phyloP scores from a whole-genome alignment of 2,797 vertebrate species.

The Pseudochirops corinnae region DNA sequence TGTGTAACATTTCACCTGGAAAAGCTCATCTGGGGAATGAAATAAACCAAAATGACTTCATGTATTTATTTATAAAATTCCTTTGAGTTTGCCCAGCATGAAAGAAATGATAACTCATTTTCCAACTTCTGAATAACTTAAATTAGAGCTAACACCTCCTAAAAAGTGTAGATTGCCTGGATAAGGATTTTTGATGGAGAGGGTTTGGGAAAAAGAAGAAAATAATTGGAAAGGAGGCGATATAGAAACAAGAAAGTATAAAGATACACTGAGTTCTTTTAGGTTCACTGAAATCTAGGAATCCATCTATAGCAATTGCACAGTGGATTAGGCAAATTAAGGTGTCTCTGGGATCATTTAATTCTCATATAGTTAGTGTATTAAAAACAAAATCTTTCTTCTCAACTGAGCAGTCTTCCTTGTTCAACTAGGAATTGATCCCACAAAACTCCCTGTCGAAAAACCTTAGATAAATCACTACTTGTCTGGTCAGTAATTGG shows the following conservation, averaged over 20 bases:
- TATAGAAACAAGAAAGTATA: not conserved
- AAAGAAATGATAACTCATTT: not conserved
- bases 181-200: not conserved
- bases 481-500: not conserved
- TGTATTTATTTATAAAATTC: not conserved
- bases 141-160: not conserved
- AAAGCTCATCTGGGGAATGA: not conserved
- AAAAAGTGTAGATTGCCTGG: not conserved
- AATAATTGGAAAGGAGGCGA: not conserved
- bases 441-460: slow-evolving; percentile 33
- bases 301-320: not conserved
- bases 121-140: not conserved
- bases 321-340: not conserved
- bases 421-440: slow-evolving; percentile 51
- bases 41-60: not conserved
- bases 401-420: slow-evolving; percentile 21
- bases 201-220: not conserved
- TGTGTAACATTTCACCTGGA: not conserved
- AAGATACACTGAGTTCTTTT: not conserved
- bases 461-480: slow-evolving; percentile 65
- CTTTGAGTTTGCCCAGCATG: not conserved
- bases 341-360: not conserved
- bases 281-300: not conserved
- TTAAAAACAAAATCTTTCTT: slow-evolving; percentile 48
- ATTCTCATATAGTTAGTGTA: slow-evolving; percentile 39